phyloP scores from a whole-genome alignment of 2,888 invertebrate species.

The Monochamus alternatus region DNA sequence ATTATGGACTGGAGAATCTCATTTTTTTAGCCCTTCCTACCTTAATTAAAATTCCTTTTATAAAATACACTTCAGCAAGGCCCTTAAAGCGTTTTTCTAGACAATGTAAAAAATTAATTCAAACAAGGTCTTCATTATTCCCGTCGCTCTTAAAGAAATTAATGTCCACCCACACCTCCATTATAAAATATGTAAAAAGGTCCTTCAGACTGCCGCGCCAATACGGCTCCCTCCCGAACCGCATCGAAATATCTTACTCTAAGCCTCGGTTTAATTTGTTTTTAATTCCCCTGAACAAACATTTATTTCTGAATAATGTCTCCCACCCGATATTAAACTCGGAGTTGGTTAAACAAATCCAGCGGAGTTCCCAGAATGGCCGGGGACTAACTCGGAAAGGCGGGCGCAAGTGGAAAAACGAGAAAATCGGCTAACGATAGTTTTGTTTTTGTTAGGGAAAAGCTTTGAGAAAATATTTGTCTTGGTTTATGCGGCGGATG shows the following conservation, averaged over 20 bases:
- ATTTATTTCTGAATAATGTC: conserved; percentile 12
- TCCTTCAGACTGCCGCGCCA: no score
- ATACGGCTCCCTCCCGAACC: not conserved
- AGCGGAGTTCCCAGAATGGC: not conserved
- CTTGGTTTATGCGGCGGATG: not conserved
- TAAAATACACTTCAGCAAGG: no score
- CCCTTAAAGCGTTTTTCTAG: no score
- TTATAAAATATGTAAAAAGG: no score
- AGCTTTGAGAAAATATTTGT: conserved; percentile 1
- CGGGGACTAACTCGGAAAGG: not conserved
- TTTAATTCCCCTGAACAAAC: conserved; percentile 19
- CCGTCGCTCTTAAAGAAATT: no score
- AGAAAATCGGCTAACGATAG: not conserved
- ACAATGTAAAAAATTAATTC: no score
- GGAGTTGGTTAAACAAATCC: conserved; percentile 16
- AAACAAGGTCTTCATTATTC: no score
- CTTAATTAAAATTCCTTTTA: no score
- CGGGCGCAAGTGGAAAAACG: not conserved
- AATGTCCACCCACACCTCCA: no score
- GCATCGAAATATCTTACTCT: not conserved
- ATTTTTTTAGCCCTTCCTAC: no score
- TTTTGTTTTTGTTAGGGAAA: not conserved
- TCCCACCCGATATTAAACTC: conserved; percentile 17
- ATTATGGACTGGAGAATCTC: no score
- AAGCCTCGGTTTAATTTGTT: conserved; percentile 19